Percentiles rank a stretch among this genome's conserved stretches.
Conservation (phyloP, 92 coral and sea anemone species). For the Siderastrea radians region DNA sequence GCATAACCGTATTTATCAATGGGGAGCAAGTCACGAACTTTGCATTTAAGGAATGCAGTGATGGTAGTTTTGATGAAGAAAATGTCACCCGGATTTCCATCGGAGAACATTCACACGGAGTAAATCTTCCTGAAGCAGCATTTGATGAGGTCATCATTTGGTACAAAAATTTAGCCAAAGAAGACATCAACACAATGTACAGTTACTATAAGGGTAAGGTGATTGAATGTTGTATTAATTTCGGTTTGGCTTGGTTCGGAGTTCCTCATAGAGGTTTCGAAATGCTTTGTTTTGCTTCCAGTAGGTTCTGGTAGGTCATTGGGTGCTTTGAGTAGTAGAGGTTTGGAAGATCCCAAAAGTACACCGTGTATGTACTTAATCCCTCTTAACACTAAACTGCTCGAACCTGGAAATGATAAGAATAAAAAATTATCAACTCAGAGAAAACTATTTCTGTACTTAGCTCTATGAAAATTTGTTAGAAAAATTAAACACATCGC, state of each 20-base stretch:
- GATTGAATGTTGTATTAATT: neutral
- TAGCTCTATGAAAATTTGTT: too few species aligned
- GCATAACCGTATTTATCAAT: neutral
- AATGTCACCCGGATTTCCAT: neutral
- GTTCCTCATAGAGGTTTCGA: neutral
- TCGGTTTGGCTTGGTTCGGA: neutral
- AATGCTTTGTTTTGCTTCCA: too few species aligned
- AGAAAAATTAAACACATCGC: too few species aligned
- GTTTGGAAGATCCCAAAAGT: too few species aligned
- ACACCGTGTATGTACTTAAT: too few species aligned
- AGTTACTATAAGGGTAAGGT: slow-evolving; percentile 26
- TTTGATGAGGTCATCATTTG: slow-evolving; percentile 43
- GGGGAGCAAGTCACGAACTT: slow-evolving; percentile 12
- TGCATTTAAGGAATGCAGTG: neutral
- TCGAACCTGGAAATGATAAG: too few species aligned
- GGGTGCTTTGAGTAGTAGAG: too few species aligned
- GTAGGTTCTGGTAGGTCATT: too few species aligned
- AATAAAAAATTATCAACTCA: too few species aligned
- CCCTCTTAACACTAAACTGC: too few species aligned
- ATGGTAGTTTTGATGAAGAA: neutral
- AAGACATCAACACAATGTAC: neutral
- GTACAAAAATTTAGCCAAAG: slow-evolving; percentile 26
- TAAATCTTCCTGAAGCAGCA: slow-evolving; percentile 23
- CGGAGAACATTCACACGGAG: neutral
- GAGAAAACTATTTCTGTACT: too few species aligned